Evolutionary conservation across 2,888 invertebrate species (phyloP), one percentile per base, ranked within the genome.

Genomic region (Leucophenga maculata): DNA sequence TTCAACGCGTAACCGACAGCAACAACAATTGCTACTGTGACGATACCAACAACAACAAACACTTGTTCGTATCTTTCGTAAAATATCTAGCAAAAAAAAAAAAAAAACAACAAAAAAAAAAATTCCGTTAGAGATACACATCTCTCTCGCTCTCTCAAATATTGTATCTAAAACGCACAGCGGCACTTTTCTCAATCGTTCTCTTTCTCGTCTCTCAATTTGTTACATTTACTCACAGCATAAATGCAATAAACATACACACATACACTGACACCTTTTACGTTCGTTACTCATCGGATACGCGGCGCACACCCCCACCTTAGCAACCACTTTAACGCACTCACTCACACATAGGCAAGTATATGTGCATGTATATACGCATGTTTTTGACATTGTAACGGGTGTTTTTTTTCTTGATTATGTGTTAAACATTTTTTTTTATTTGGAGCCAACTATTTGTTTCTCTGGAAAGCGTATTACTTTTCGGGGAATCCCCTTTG

Each of bases 111-210:
- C n/a, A 48, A 59, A 44, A 20, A 59, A 68, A 48, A 59, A 46
- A 50, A 46, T 46, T 46, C 20, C 46, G n/a, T 46, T 46, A 48
- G 18, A 20, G 22, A 62, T 20, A 64, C 20, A 64, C 39, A 16
- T 6, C n/a, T n/a, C n/a, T n/a, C n/a, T n/a, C 18, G 1, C n/a
- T 57, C 57, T 26, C 57, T 57, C 26, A 57, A 26, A 26, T 13
- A 4, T 50, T 18, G 16, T 65, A 57, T 59, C n/a, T 16, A 44
- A 57, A 68, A 31, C 11, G 57, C 32, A 39, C 39, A 39, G 39
- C 39, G 39, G 39, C 39, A 11, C 8, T 11, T 11, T 39, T 65
- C 18, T 46, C 64, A 60, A n/a, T 72, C 66, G 59, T 69, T 70
- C 69, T 44, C 62, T n/a, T 14, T 57, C 1, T 6, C 6, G 14